phyloP scores from a whole-genome alignment of 2,888 invertebrate genomes.

The Papilio elwesi region DNA sequence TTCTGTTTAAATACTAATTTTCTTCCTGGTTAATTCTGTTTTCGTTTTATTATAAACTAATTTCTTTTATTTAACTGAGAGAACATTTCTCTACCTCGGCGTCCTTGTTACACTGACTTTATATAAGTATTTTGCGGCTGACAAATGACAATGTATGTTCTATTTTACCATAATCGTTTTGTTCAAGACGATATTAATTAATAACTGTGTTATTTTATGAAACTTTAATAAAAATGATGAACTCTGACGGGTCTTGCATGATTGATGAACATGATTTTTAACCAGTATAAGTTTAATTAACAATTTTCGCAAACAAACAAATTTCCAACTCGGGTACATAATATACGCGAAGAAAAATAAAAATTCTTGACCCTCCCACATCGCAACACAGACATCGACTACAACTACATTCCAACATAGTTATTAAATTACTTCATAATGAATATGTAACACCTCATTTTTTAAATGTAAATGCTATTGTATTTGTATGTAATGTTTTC shows the following conservation, averaged over 20 bases:
- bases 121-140: constrained; percentile 52
- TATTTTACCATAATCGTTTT: constrained; percentile 64
- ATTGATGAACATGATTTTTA: too few relatives aligned
- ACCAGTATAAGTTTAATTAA: too few relatives aligned
- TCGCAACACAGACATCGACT: too few relatives aligned
- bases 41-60: constrained; percentile 24
- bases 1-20: constrained; percentile 39
- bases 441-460: too few relatives aligned
- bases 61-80: constrained; percentile 32
- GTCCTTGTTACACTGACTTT: constrained; percentile 69
- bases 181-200: constrained; percentile 55
- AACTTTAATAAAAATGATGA: constrained; percentile 62
- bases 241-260: constrained; percentile 38
- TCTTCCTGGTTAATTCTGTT: constrained; percentile 34
- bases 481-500: too few relatives aligned
- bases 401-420: too few relatives aligned
- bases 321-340: too few relatives aligned
- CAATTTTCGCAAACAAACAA: too few relatives aligned
- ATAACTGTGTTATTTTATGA: constrained; percentile 60
- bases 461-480: too few relatives aligned
- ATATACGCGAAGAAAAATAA: too few relatives aligned
- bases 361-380: too few relatives aligned
- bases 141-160: constrained; percentile 53
- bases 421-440: too few relatives aligned
- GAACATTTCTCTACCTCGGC: constrained; percentile 76